Evolutionary conservation across 2,113 vertebrate species (phyloP).

Genomic region (Promerops cafer): DNA sequence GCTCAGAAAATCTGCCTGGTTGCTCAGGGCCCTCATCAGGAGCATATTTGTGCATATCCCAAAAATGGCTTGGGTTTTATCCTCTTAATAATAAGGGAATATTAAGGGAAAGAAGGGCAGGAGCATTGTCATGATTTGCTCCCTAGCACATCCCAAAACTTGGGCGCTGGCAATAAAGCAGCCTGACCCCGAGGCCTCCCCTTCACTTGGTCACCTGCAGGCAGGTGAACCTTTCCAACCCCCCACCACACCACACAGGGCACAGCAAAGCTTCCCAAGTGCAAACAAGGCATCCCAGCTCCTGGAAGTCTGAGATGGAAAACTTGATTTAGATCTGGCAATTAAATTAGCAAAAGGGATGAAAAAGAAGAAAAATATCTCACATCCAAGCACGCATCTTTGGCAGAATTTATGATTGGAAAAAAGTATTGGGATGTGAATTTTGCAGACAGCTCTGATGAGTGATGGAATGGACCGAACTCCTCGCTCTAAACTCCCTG

Average conservation of each 20-base stretch:
- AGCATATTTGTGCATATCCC: neutral
- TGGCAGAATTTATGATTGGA: neutral
- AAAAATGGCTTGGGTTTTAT: neutral
- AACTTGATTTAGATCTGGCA: neutral
- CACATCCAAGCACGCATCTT: neutral
- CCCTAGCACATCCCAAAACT: neutral
- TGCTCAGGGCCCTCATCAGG: neutral
- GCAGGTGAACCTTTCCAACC: neutral
- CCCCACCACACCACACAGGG: rapidly evolving
- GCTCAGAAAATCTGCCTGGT: neutral
- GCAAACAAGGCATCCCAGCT: neutral
- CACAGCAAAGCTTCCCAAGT: neutral
- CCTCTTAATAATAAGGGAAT: neutral
- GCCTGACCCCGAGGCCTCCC: neutral
- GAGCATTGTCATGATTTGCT: neutral
- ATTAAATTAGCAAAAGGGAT: slow-evolving; percentile 1
- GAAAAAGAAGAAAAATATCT: neutral
- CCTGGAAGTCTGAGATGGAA: neutral
- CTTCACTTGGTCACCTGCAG: rapidly evolving
- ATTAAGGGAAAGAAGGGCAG: neutral
- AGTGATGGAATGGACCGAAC: neutral
- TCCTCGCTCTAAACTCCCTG: neutral
- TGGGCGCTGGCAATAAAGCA: neutral
- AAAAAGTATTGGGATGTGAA: neutral
- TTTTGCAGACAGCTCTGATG: neutral